Evolutionary conservation across 2,113 vertebrate genomes (phyloP).

Genomic region (Oncorhynchus tshawytscha): DNA sequence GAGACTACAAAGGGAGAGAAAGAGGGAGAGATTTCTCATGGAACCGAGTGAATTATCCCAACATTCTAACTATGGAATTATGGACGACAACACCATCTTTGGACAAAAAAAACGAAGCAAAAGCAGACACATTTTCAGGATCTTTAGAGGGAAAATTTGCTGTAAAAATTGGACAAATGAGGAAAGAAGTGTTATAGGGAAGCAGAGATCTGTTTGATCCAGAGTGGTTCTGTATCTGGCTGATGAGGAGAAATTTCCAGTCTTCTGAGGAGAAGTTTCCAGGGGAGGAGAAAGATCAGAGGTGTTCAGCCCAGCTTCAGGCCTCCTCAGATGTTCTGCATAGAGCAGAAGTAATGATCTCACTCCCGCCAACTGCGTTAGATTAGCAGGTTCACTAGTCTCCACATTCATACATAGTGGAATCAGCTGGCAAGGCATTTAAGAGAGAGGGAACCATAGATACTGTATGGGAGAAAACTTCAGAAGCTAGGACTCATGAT

Average conservation of each 20-base stretch:
- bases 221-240: constrained; percentile 34
- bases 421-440: constrained; percentile 3
- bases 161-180: constrained; percentile 28
- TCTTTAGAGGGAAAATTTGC: not conserved
- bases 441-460: not conserved
- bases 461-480: no score
- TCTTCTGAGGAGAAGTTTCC: constrained; percentile 20
- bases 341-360: constrained; percentile 53
- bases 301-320: constrained; percentile 44
- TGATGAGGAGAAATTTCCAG: constrained; percentile 33
- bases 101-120: constrained; percentile 6
- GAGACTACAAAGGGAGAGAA: not conserved
- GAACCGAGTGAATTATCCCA: no score
- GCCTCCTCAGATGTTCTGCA: constrained; percentile 48
- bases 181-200: constrained; percentile 16
- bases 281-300: constrained; percentile 56
- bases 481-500: not conserved
- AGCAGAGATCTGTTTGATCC: constrained; percentile 47
- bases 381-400: constrained; percentile 41
- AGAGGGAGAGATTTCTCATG: not conserved
- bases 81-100: not conserved
- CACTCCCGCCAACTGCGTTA: constrained; percentile 35
- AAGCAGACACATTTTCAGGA: constrained; percentile 23
- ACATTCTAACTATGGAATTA: not conserved
- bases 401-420: constrained; percentile 35